Evolutionary conservation across 2,797 vertebrate species (phyloP).

Genomic region (Tapera naevia): DNA sequence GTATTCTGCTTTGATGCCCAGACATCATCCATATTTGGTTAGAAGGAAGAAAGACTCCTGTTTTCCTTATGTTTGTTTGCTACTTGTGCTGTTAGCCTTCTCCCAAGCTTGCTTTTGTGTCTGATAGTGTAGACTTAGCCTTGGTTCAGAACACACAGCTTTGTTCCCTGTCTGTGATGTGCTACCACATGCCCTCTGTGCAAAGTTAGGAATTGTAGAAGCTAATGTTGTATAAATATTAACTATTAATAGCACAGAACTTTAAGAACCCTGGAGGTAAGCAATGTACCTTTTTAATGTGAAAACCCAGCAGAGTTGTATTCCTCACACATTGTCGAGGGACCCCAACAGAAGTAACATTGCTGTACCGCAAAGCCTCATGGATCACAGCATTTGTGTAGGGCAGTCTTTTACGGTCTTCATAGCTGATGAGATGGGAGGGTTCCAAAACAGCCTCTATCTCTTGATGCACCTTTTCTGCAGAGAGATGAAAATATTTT

Average conservation of each 20-base stretch:
- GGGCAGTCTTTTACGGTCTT: slow-evolving; percentile 54
- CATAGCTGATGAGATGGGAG: slow-evolving; percentile 36
- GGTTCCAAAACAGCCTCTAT: slow-evolving; percentile 50
- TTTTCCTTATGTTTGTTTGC: neutral
- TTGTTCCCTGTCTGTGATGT: neutral
- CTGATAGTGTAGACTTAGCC: neutral
- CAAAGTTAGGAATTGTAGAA: neutral
- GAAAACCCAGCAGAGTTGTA: slow-evolving; percentile 46
- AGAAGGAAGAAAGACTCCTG: neutral
- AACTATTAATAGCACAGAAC: neutral
- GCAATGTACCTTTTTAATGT: slow-evolving; percentile 54
- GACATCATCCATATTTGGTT: neutral
- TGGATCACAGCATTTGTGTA: slow-evolving; percentile 68
- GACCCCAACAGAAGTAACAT: slow-evolving; percentile 36
- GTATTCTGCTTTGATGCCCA: neutral
- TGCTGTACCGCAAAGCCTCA: slow-evolving; percentile 57
- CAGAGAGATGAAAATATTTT: neutral
- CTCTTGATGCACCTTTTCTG: slow-evolving; percentile 69
- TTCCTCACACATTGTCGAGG: slow-evolving; percentile 46
- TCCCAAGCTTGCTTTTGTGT: neutral
- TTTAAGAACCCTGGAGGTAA: neutral
- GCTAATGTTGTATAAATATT: neutral
- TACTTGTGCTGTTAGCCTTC: neutral
- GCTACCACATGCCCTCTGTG: neutral
- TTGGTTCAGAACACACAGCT: neutral